Evolutionary conservation across 2,113 vertebrate species (phyloP).

Genomic region (Lepisosteus oculatus): DNA sequence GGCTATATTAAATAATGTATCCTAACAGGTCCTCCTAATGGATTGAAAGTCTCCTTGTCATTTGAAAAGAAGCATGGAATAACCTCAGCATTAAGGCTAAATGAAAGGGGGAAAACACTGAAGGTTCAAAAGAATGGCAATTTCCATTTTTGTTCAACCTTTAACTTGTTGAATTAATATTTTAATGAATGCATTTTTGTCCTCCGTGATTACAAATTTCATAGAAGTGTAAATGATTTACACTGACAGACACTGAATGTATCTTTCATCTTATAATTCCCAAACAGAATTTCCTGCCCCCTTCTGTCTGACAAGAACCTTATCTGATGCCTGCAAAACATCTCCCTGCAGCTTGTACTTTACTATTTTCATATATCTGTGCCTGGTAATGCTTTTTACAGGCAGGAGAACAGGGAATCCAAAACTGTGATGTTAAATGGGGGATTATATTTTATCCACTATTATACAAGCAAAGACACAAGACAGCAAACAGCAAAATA

Average conservation of each 20-base stretch:
- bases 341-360: too few relatives aligned
- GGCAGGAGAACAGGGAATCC: too few relatives aligned
- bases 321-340: constrained; percentile 31
- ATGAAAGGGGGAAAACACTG: constrained; percentile 15
- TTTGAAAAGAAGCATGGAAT: constrained; percentile 61
- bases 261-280: constrained; percentile 66
- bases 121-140: constrained; percentile 31
- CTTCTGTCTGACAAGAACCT: constrained; percentile 33
- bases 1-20: constrained; percentile 61
- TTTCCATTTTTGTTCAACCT: constrained; percentile 42
- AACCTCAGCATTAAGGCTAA: constrained; percentile 35
- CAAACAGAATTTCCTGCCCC: constrained; percentile 43
- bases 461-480: too few relatives aligned
- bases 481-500: too few relatives aligned
- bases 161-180: constrained; percentile 54
- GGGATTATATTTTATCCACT: too few relatives aligned
- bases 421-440: too few relatives aligned
- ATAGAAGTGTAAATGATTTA: constrained; percentile 67
- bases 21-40: constrained; percentile 55
- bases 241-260: constrained; percentile 38
- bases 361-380: too few relatives aligned
- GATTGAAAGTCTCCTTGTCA: constrained; percentile 56
- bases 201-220: constrained; percentile 50
- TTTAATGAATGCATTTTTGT: constrained; percentile 54
- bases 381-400: too few relatives aligned